Percentiles rank a stretch among this genome's conserved stretches.
Conservation (phyloP, 2,113 vertebrate species). For the Xiphophorus couchianus region DNA sequence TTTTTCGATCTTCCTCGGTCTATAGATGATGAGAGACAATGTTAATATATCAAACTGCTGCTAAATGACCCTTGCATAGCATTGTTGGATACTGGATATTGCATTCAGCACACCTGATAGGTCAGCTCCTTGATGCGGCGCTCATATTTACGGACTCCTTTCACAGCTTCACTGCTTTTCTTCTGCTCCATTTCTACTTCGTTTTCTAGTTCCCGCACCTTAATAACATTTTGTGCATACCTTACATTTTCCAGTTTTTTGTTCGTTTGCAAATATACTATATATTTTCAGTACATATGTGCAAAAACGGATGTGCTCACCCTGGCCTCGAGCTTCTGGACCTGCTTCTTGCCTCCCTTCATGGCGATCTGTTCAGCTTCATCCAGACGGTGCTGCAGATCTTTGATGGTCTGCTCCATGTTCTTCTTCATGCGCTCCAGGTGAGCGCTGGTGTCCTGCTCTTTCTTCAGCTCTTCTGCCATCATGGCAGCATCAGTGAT, state of each 20-base stretch:
- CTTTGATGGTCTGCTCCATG: slow-evolving; percentile 80
- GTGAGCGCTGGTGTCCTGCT: slow-evolving; percentile 90
- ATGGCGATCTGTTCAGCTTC: slow-evolving; percentile 88
- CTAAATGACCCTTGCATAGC: neutral
- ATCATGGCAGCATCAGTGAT: slow-evolving; percentile 88
- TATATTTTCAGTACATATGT: neutral
- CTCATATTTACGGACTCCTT: slow-evolving; percentile 82
- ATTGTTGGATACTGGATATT: neutral
- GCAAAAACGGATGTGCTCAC: slow-evolving; percentile 48
- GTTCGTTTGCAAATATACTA: neutral
- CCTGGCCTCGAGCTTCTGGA: slow-evolving; percentile 81
- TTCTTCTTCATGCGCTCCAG: slow-evolving; percentile 88
- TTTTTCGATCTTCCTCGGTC: slow-evolving; percentile 89
- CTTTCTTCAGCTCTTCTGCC: slow-evolving; percentile 92
- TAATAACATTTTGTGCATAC: neutral
- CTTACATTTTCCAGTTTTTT: neutral
- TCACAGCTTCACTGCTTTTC: slow-evolving; percentile 74
- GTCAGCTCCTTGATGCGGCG: slow-evolving; percentile 81
- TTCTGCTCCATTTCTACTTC: slow-evolving; percentile 82
- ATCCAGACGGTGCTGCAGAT: slow-evolving; percentile 84
- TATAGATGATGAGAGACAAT: slow-evolving; percentile 43
- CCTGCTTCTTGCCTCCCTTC: slow-evolving; percentile 85
- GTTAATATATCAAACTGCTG: neutral
- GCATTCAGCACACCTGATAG: slow-evolving; percentile 71
- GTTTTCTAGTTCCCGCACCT: slow-evolving; percentile 81